phyloP scores from a whole-genome alignment of 1,140 invertebrate genomes.

The Megathymus violae region DNA sequence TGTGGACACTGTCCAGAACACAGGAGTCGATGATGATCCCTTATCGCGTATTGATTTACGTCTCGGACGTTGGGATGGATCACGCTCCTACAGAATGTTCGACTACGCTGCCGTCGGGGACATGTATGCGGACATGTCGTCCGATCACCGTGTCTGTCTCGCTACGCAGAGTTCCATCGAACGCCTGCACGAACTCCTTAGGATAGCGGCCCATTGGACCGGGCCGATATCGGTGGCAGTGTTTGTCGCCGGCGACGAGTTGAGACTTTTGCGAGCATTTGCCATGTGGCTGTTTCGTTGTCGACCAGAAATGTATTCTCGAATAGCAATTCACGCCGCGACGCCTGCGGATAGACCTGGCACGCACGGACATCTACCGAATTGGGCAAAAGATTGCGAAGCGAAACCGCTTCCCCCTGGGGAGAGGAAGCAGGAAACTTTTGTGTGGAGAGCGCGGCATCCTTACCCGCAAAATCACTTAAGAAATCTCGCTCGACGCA shows the following conservation, averaged over 20 bases:
- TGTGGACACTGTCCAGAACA: conserved; percentile 58
- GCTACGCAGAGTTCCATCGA: conserved; percentile 94
- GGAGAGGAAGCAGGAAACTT: conserved; percentile 82
- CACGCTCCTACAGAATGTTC: conserved; percentile 87
- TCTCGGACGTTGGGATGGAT: conserved; percentile 89
- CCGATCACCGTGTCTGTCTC: conserved; percentile 87
- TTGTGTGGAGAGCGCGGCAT: conserved; percentile 88
- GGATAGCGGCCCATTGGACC: conserved; percentile 91
- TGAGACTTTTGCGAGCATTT: conserved; percentile 87
- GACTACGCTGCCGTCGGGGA: conserved; percentile 89
- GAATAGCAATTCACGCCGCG: conserved; percentile 64
- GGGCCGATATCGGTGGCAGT: conserved; percentile 94
- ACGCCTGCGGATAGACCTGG: conserved; percentile 67
- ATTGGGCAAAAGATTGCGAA: conserved; percentile 65
- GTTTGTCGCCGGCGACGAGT: conserved; percentile 91
- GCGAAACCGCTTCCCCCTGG: conserved; percentile 56
- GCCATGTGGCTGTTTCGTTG: conserved; percentile 90
- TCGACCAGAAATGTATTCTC: conserved; percentile 86
- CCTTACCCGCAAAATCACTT: conserved; percentile 94
- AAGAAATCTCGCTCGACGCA: conserved; percentile 92
- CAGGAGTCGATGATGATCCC: conserved; percentile 73
- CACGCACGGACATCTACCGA: conserved; percentile 87
- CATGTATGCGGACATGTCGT: conserved; percentile 84
- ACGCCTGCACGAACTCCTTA: conserved; percentile 89
- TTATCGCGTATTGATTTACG: conserved; percentile 85